These are phyloP conservation scores for Sphenodon punctatus DNA, from an alignment of 2,797 vertebrate genomes.

Conservation along the genomic window DNA sequence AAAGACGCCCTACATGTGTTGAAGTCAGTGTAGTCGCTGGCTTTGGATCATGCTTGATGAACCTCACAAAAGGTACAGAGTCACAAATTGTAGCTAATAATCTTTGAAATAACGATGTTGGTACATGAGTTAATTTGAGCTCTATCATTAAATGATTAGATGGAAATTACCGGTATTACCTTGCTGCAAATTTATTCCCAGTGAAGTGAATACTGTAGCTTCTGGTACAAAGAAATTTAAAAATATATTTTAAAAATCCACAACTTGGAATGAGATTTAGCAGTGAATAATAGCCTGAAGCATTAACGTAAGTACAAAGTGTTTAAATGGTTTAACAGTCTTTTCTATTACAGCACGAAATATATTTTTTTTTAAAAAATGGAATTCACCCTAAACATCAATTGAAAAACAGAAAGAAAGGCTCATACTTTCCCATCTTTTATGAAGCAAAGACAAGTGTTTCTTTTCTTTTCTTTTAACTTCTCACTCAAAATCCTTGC, in stretches of 20 bases:
- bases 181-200: constrained; percentile 1
- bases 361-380: background rate
- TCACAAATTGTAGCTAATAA: background rate
- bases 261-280: background rate
- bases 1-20: too few species aligned
- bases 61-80: background rate
- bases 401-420: background rate
- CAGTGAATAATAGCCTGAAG: background rate
- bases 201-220: background rate
- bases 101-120: background rate
- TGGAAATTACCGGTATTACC: constrained; percentile 30
- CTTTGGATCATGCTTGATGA: background rate
- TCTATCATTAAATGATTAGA: constrained; percentile 12
- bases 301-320: constrained; percentile 11
- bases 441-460: background rate
- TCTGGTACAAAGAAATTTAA: background rate
- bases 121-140: constrained; percentile 8
- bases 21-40: too few species aligned
- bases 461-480: background rate
- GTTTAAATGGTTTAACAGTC: constrained; percentile 26
- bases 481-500: background rate
- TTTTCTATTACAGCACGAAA: background rate
- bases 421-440: background rate
- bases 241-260: too few species aligned
- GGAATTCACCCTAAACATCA: background rate